Conservation (phyloP, 2,888 invertebrate species). For the Drosophila setosimentum region DNA sequence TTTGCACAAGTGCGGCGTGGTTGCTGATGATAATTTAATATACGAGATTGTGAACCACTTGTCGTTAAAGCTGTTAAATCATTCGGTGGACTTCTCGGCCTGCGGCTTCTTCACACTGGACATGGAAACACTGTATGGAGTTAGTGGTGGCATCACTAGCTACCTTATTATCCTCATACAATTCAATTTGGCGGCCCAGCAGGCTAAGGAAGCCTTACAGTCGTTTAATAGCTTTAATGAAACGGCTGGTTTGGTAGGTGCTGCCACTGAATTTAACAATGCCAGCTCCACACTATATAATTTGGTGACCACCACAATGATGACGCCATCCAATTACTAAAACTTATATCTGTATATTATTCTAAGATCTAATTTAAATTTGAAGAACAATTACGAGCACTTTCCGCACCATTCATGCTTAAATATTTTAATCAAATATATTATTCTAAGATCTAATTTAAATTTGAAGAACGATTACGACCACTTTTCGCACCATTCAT, state of each 20-base stretch:
- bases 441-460: not conserved
- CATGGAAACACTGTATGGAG: conserved; percentile 85
- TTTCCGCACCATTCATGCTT: conserved; percentile 30
- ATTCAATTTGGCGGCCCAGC: conserved; percentile 85
- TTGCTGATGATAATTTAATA: conserved; percentile 83
- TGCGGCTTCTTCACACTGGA: conserved; percentile 85
- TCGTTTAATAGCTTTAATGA: conserved; percentile 68
- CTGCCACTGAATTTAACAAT: conserved; percentile 59
- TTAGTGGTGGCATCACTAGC: conserved; percentile 85
- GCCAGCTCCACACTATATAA: conserved; percentile 51
- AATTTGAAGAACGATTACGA: not conserved
- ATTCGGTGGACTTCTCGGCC: conserved; percentile 85
- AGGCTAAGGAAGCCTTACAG: conserved; percentile 80
- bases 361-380: not conserved
- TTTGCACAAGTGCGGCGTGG: conserved; percentile 84
- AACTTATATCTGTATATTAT: not conserved
- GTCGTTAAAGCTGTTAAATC: conserved; percentile 84
- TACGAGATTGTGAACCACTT: conserved; percentile 85
- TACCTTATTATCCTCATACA: conserved; percentile 85
- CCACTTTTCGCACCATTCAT: conserved; percentile 49
- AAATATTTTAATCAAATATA: not conserved
- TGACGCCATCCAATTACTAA: conserved; percentile 52
- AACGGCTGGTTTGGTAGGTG: conserved; percentile 66
- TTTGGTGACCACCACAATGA: conserved; percentile 59
- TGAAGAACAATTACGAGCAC: conserved; percentile 34